Evolutionary conservation across 2,113 vertebrate genomes (phyloP).

Genomic region (Sarotherodon lohbergeri): DNA sequence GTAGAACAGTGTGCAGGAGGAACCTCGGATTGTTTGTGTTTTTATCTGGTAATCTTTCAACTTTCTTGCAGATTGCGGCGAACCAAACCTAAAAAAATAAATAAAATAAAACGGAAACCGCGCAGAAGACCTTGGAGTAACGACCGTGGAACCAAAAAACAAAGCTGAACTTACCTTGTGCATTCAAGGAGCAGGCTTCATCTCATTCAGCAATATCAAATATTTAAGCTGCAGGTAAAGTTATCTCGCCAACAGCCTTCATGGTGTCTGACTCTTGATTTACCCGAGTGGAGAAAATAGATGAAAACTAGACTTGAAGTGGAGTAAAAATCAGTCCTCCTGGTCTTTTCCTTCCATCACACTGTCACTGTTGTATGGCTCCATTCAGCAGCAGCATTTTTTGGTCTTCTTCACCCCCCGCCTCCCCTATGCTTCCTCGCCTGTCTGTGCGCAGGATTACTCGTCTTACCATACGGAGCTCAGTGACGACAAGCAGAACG

Average conservation of each 20-base stretch:
- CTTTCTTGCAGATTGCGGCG: background rate
- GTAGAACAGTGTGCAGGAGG: background rate
- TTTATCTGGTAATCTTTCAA: background rate
- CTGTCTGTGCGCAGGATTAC: background rate
- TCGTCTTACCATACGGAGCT: background rate
- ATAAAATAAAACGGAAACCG: background rate
- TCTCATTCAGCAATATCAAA: background rate
- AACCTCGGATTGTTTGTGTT: background rate
- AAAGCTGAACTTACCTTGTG: constrained; percentile 3
- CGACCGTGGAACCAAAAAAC: background rate
- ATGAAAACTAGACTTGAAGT: background rate
- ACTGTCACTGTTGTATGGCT: background rate
- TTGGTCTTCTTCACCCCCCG: background rate
- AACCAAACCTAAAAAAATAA: background rate
- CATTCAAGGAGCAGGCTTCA: background rate
- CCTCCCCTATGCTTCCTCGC: background rate
- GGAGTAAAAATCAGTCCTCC: constrained; percentile 23
- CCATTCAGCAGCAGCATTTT: background rate
- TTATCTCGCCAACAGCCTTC: background rate
- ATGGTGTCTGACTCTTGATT: background rate
- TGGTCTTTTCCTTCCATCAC: background rate
- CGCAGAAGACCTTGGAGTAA: background rate
- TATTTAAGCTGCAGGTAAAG: background rate
- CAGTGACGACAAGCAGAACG: constrained; percentile 30
- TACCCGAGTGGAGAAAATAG: background rate